Base-by-base conservation (phyloP, 2,113 vertebrate species). In the Balaenoptera acutorostrata region DNA sequence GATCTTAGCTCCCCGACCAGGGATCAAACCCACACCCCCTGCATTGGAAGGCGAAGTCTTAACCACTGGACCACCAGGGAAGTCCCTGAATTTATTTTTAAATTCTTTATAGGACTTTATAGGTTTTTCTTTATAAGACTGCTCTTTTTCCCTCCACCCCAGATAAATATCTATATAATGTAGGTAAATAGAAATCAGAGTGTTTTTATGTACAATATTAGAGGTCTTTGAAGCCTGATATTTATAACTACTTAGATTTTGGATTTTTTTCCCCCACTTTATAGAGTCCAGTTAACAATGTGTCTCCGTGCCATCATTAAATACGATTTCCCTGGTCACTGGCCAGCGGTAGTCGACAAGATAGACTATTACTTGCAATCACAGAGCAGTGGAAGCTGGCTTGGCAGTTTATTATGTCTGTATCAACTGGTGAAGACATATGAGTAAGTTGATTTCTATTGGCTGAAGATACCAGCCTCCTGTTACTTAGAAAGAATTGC, bases 351-450 rank as follows among this genome's bases (percentile, higher is more conserved):
- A 1, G 99, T 99, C 31, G 99, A 99, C 98, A 99, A 99, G 98
- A 99, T 99, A 81, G 98, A 99, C 84, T 97, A 99, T 95, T 99
- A 99, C 97, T 98, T 99, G 97, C 99, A 99, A 96, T 99, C 99
- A n/a, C 99, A 99, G 97, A 99, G 99, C 98, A 99, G 99, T 29
- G 99, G 99, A 93, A 99, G 99, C 97, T 99, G 99, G 99, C 99
- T 99, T 1, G 99, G 99, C 84, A 99, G 99, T 98, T 99, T 99
- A 80, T 98, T 99, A 49, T 99, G 99, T 66, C 99, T 99, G 2
- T 99, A 99, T 98, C 99, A 99, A 96, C 99, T 99, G 87, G 99
- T 99, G 98, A 99, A 99, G 98, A 99, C 99, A 29, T 99, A 99
- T 0, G 99, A 99, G 99, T 99, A 98, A 99, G 99, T 99, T 95